These are phyloP conservation scores for Drosophila repletoides DNA, from an alignment of 1,140 invertebrate species.

Conservation along the genomic window DNA sequence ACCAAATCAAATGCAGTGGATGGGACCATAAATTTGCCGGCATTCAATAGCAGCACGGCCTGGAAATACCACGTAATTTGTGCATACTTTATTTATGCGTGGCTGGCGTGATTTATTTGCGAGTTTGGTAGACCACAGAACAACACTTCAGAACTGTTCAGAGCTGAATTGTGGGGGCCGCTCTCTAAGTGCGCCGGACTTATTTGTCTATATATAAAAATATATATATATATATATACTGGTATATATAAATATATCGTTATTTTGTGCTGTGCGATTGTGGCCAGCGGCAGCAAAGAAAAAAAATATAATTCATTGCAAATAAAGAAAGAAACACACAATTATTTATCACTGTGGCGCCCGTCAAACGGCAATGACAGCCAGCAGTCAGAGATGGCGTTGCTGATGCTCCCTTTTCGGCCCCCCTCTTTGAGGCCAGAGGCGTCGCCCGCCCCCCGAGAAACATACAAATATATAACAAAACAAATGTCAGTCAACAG, in stretches of 20 bases:
- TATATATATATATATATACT: slow-evolving; percentile 6
- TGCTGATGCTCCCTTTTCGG: slow-evolving; percentile 29
- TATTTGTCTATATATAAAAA: slow-evolving; percentile 10
- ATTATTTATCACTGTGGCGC: slow-evolving; percentile 67
- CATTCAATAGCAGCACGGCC: slow-evolving; percentile 33
- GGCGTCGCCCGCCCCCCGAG: background rate
- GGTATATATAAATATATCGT: slow-evolving; percentile 16
- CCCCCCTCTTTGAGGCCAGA: background rate
- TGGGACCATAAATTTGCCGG: slow-evolving; percentile 56
- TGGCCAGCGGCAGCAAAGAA: slow-evolving; percentile 2
- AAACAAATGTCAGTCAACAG: slow-evolving; percentile 71
- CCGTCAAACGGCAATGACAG: slow-evolving; percentile 38
- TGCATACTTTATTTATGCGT: slow-evolving; percentile 68
- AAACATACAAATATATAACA: slow-evolving; percentile 47
- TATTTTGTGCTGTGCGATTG: slow-evolving; percentile 15
- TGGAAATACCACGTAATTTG: slow-evolving; percentile 69
- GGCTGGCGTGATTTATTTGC: slow-evolving; percentile 69
- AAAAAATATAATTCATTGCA: slow-evolving; percentile 79
- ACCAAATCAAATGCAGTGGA: slow-evolving; percentile 54
- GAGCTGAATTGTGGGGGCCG: no score
- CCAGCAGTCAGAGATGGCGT: slow-evolving; percentile 46
- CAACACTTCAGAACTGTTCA: slow-evolving; percentile 52
- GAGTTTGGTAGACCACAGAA: slow-evolving; percentile 54
- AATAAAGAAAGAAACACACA: slow-evolving; percentile 71
- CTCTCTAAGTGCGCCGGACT: slow-evolving; percentile 64